Percentiles rank a stretch among this genome's conserved stretches.
Evolutionary conservation across 2,888 invertebrate genomes (phyloP).

Genomic region (Bugulina stolonifera): DNA sequence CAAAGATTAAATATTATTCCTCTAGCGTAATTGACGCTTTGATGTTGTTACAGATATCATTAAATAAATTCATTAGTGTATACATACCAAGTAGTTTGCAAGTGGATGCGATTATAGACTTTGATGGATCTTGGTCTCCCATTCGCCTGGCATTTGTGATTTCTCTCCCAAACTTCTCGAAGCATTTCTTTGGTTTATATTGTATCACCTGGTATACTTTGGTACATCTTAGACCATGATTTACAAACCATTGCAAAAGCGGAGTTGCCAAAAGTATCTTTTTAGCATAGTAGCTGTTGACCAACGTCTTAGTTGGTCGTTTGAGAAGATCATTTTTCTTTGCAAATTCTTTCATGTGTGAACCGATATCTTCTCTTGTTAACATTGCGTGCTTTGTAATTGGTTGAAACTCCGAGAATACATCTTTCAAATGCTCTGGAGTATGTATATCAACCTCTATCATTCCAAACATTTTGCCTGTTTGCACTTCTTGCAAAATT

Average conservation of each 20-base stretch:
- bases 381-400: not conserved
- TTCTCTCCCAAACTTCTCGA: conserved; percentile 1
- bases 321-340: not conserved
- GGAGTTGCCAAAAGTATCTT: conserved; percentile 22
- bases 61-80: too few relatives aligned
- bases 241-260: conserved; percentile 13
- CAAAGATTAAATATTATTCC: too few relatives aligned
- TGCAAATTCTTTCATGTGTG: conserved; percentile 21
- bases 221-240: conserved; percentile 17
- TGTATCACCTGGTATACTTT: conserved; percentile 23
- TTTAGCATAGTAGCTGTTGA: conserved; percentile 14
- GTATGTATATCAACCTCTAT: conserved; percentile 17
- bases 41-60: too few relatives aligned
- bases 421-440: not conserved
- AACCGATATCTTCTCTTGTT: conserved; percentile 16
- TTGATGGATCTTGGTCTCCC: conserved; percentile 4
- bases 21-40: too few relatives aligned
- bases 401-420: conserved; percentile 11
- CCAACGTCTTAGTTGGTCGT: not conserved
- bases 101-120: conserved; percentile 22
- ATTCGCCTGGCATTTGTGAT: conserved; percentile 3
- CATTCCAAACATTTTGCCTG: conserved; percentile 17
- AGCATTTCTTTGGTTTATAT: conserved; percentile 21
- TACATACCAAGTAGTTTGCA: conserved; percentile 26
- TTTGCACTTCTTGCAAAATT: conserved; percentile 8